A percentile compares a stretch with the other conserved stretches of the same genome.
These are phyloP conservation scores for Hormaphis cornu DNA, from an alignment of 1,140 invertebrate genomes.

Conservation along the genomic window DNA sequence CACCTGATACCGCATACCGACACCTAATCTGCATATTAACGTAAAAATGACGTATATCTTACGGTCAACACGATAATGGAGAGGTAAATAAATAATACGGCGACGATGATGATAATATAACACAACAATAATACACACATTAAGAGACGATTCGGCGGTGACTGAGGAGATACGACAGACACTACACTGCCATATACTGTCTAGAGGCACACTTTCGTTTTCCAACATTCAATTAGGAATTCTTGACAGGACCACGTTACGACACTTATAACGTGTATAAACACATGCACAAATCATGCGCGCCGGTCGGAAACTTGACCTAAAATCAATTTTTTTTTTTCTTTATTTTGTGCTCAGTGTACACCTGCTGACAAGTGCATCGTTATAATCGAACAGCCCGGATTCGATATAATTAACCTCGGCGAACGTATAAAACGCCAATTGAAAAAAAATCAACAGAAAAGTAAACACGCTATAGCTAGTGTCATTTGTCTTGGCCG, in stretches of 20 bases:
- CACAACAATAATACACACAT: neutral
- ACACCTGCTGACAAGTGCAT: conserved; percentile 1
- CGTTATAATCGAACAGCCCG: neutral
- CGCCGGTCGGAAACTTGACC: conserved; percentile 28
- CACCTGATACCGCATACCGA: neutral
- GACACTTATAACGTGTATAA: conserved; percentile 1
- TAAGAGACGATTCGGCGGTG: neutral
- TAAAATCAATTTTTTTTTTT: conserved; percentile 1
- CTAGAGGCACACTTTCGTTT: conserved; percentile 27
- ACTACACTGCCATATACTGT: neutral
- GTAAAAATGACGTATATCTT: too few relatives aligned
- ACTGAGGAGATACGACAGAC: neutral
- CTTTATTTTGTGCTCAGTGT: neutral
- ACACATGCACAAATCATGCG: neutral
- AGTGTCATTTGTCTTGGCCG: too few relatives aligned
- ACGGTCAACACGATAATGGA: neutral
- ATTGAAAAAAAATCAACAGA: neutral
- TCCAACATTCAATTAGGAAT: conserved; percentile 28
- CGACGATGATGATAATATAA: too few relatives aligned
- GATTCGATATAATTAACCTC: conserved; percentile 1
- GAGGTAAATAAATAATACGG: neutral
- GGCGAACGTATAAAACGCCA: neutral
- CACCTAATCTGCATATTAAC: neutral
- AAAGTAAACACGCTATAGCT: too few relatives aligned
- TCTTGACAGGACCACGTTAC: conserved; percentile 23